Conservation (phyloP, 2,888 invertebrate genomes). For the Ormyrus labotus region DNA sequence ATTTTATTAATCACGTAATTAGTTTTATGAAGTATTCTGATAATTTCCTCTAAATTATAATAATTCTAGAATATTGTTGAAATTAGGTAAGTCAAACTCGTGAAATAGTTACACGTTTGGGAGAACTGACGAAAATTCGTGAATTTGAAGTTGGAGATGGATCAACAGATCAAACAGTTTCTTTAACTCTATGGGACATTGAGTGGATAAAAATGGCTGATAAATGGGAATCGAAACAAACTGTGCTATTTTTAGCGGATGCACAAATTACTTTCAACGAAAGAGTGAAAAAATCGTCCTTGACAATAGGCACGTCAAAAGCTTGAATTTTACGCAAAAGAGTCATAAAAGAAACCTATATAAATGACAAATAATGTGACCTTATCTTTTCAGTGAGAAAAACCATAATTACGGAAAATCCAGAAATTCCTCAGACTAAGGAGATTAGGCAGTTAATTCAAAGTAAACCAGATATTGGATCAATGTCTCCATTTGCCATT, state of each 20-base stretch:
- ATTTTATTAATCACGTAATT: background rate
- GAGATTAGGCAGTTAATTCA: constrained; percentile 73
- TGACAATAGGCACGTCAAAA: constrained; percentile 63
- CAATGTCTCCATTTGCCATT: constrained; percentile 65
- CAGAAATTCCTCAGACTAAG: constrained; percentile 81
- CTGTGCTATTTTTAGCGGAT: constrained; percentile 85
- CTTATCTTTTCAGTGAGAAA: constrained; percentile 63
- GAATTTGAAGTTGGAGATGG: constrained; percentile 81
- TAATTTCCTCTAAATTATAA: background rate
- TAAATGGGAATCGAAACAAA: constrained; percentile 83
- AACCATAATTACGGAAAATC: constrained; percentile 86
- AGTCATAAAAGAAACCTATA: background rate
- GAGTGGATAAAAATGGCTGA: constrained; percentile 83
- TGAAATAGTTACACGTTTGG: constrained; percentile 80
- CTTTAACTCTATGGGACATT: constrained; percentile 82
- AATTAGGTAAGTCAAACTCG: constrained; percentile 79
- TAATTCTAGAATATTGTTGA: background rate
- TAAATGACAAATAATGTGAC: background rate
- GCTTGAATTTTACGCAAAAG: background rate
- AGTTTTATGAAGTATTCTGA: background rate
- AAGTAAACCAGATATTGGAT: constrained; percentile 60
- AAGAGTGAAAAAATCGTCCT: constrained; percentile 67
- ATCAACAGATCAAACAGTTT: constrained; percentile 80
- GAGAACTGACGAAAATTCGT: constrained; percentile 80
- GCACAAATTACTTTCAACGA: constrained; percentile 78